These are phyloP conservation scores for Carcina quercana DNA, from an alignment of 2,888 invertebrate species.

Conservation along the genomic window DNA sequence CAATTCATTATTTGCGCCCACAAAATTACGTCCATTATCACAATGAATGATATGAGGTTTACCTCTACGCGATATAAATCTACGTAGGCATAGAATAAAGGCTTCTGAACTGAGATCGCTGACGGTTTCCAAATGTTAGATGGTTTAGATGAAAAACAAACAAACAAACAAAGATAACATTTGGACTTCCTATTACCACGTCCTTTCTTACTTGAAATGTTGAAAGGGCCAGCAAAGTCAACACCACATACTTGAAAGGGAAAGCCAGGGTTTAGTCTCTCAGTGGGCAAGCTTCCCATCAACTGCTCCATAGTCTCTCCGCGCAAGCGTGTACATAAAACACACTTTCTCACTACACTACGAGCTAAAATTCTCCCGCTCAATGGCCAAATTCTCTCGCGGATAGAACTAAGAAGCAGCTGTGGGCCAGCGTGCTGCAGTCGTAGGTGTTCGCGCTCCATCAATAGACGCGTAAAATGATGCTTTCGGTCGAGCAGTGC, in stretches of 20 bases:
- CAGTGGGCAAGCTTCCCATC: not conserved
- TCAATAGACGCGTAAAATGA: not conserved
- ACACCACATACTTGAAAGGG: conserved; percentile 1
- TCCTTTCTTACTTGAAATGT: conserved; percentile 1
- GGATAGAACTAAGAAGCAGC: not conserved
- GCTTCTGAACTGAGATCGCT: conserved; percentile 6
- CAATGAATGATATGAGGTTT: too few species aligned
- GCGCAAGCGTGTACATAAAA: not conserved
- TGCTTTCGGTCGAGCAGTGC: not conserved
- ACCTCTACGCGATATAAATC: not conserved
- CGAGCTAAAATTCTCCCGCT: conserved; percentile 1
- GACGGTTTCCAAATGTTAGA: conserved; percentile 10
- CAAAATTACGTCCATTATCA: too few species aligned
- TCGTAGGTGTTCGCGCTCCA: not conserved
- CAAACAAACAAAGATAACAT: conserved; percentile 9
- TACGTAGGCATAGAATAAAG: not conserved
- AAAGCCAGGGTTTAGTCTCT: not conserved
- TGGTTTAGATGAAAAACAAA: conserved; percentile 10
- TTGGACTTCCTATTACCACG: conserved; percentile 15
- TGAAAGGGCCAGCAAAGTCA: conserved; percentile 7
- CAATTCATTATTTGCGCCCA: too few species aligned
- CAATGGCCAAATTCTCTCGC: conserved; percentile 1
- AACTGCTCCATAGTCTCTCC: not conserved
- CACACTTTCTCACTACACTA: not conserved
- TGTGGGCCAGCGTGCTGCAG: conserved; percentile 1